A percentile compares a stretch with the other conserved stretches of the same genome.
phyloP scores from a whole-genome alignment of 1,140 invertebrate species.

The Saccostrea glomerata region DNA sequence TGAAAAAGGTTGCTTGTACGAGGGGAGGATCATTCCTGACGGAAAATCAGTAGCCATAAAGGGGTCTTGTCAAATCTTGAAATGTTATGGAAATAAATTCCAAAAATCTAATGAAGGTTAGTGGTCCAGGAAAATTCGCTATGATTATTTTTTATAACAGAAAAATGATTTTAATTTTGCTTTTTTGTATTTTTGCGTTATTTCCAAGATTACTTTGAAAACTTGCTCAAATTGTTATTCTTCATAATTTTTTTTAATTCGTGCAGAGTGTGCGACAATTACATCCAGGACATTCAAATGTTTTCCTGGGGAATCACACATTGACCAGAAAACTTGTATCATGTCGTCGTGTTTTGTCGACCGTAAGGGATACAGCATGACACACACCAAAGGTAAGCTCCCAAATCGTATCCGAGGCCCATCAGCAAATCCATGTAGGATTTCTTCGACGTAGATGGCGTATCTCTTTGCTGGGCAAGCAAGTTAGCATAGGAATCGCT shows the following conservation, averaged over 20 bases:
- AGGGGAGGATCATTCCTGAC: background rate
- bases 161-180: background rate
- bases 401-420: background rate
- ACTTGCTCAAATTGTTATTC: background rate
- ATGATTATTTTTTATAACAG: background rate
- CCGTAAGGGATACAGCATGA: background rate
- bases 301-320: background rate
- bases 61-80: constrained; percentile 3
- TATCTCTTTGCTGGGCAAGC: too few relatives aligned
- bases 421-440: too few relatives aligned
- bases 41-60: background rate
- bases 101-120: constrained; percentile 16
- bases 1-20: background rate
- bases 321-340: background rate
- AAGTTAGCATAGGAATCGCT: too few relatives aligned
- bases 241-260: background rate
- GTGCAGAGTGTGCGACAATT: background rate
- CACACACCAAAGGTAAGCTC: background rate
- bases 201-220: background rate
- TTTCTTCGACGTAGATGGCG: too few relatives aligned
- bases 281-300: background rate
- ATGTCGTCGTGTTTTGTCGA: constrained; percentile 4
- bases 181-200: background rate
- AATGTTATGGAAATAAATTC: constrained; percentile 26
- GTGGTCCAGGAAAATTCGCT: background rate